Conservation (phyloP, 2,888 invertebrate species). For the Agrotis segetum region DNA sequence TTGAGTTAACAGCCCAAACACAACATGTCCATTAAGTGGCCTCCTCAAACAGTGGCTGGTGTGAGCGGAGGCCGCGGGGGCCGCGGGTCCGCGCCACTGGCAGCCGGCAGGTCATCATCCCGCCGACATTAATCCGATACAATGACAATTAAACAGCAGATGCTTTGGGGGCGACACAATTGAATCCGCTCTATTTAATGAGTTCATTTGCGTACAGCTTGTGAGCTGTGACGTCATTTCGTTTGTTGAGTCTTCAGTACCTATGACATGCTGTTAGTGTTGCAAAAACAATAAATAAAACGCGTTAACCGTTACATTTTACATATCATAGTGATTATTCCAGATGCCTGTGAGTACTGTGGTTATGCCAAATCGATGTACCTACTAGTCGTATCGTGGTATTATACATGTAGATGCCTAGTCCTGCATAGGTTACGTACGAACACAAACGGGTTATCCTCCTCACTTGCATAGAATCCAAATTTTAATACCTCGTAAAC, state of each 20-base stretch:
- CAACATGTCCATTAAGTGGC: conserved; percentile 84
- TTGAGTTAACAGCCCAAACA: conserved; percentile 87
- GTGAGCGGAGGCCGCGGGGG: conserved; percentile 52
- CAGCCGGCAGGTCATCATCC: conserved; percentile 65
- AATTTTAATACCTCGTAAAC: conserved; percentile 56
- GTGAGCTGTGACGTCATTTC: conserved; percentile 31
- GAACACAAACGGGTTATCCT: conserved; percentile 43
- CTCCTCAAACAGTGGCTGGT: conserved; percentile 75
- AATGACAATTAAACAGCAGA: conserved; percentile 65
- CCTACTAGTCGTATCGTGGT: not conserved
- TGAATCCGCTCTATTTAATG: conserved; percentile 50
- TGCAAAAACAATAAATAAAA: conserved; percentile 24
- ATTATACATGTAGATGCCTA: not conserved
- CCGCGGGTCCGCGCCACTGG: conserved; percentile 28
- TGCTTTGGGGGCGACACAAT: conserved; percentile 52
- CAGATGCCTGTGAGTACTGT: not conserved
- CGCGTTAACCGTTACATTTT: conserved; percentile 11
- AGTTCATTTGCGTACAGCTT: conserved; percentile 55
- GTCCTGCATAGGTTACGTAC: conserved; percentile 15
- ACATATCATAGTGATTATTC: conserved; percentile 2
- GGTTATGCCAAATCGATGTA: conserved; percentile 20
- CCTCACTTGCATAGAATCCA: conserved; percentile 46
- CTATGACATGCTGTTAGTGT: conserved; percentile 7
- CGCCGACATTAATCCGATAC: conserved; percentile 63
- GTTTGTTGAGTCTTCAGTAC: not conserved